Base-by-base conservation (phyloP, 2,888 invertebrate species). In the Acronicta psi region DNA sequence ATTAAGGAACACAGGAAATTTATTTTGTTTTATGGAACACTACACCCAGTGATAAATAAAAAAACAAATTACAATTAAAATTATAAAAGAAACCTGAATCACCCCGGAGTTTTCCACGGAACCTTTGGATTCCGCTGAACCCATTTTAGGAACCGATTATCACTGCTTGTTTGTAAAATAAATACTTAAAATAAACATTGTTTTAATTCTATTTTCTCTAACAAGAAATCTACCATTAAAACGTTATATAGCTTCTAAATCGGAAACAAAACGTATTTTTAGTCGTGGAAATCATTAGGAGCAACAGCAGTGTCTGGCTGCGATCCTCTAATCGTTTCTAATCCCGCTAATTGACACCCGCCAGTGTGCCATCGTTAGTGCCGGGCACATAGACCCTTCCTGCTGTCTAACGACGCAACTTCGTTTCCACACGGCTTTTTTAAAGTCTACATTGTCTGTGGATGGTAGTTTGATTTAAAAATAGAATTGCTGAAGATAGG, bases 321-420 rank as follows among this genome's bases (percentile, higher is more conserved):
- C 38, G 38, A 42, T 40, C 25, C 45, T 57, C 45, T 62, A 70
- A 67, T 53, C 43, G 52, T 38, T 46, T 17, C 37, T 67, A 71
- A 71, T 71, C 58, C 68, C 44, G 52, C 55, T 71, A 71, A 71
- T 71, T 71, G 72, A 56, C 60, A 54, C 17, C 31, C 20, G 29
- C 31, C 53, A 14, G 56, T 57, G 38, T 52, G 65, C 64, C 14
- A 40, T 54, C 63, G 36, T 59, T 66, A 59, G 40, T n/a, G 37
- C 23, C 17, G 14, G 38, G 36, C 42, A 60, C 34, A 57, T 38
- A 49, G 20, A 34, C 57, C 13, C 38, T 41, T 14, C 23, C 11
- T 42, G 17, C 20, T 37, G 14, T 4, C 25, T 59, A 59, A 64
- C 59, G 47, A 65, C 0, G 36, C 31, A 20, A 43, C 13, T 64